Percentiles rank a stretch among this genome's conserved stretches.
Conservation (phyloP, 2,113 vertebrate species). For the Aphelocoma coerulescens region DNA sequence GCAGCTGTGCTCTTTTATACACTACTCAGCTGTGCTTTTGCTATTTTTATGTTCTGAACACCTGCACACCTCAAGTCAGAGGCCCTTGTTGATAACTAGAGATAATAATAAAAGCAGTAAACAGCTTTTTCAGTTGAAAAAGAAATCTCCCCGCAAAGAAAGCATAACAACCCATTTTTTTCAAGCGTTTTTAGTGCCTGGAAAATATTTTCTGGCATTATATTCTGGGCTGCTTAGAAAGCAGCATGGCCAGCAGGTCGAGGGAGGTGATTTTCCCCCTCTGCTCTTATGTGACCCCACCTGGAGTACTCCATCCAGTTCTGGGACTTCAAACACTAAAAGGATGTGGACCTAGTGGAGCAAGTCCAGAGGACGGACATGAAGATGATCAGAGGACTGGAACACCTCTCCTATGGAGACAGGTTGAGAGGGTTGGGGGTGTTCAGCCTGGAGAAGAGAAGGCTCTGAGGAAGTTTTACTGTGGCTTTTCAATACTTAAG, state of each 20-base stretch:
- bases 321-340: not conserved
- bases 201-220: not conserved
- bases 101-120: not conserved
- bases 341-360: not conserved
- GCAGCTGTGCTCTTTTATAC: not conserved
- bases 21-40: not conserved
- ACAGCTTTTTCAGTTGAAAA: not conserved
- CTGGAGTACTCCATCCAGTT: not conserved
- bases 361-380: not conserved
- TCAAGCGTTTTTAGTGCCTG: not conserved
- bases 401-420: not conserved
- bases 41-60: not conserved
- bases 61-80: not conserved
- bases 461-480: not conserved
- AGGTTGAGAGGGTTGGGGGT: not conserved
- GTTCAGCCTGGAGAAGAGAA: not conserved
- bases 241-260: not conserved
- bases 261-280: not conserved
- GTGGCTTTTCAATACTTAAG: not conserved
- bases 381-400: not conserved
- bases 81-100: not conserved
- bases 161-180: not conserved
- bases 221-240: not conserved
- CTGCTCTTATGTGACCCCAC: not conserved
- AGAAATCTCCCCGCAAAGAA: not conserved